phyloP scores from a whole-genome alignment of 2,113 vertebrate species.

The Phrynosoma blainvillii region DNA sequence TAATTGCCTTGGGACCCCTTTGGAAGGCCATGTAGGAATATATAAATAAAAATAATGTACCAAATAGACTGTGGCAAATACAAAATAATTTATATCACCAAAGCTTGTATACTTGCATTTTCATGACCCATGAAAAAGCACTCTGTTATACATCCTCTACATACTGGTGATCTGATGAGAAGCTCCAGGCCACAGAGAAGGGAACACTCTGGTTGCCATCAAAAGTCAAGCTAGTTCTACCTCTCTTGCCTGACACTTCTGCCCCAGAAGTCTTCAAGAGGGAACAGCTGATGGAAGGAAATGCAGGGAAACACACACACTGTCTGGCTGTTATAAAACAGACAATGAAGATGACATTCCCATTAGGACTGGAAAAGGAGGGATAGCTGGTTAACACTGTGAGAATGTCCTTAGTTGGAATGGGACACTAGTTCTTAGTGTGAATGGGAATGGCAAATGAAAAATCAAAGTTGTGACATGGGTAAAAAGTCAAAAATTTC shows the following conservation, averaged over 20 bases:
- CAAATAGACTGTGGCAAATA: background rate
- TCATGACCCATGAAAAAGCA: background rate
- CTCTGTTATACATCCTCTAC: background rate
- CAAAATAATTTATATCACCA: background rate
- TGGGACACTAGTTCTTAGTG: too few relatives aligned
- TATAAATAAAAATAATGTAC: background rate
- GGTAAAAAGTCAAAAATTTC: too few relatives aligned
- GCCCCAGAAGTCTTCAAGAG: too few relatives aligned
- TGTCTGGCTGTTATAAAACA: background rate
- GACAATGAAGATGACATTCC: background rate
- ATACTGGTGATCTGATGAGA: background rate
- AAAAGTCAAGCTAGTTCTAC: background rate
- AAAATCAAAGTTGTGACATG: background rate
- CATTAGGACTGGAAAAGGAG: background rate
- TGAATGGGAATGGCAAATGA: background rate
- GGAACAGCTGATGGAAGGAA: background rate
- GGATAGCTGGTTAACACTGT: background rate
- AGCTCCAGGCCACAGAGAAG: background rate
- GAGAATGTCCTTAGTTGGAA: background rate
- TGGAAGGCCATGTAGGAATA: background rate
- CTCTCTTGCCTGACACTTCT: background rate
- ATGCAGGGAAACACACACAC: background rate
- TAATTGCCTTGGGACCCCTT: background rate
- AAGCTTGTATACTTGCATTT: background rate
- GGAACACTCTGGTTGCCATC: background rate